Base-by-base conservation (phyloP, 1,140 invertebrate genomes). In the Neuroterus valhalla region DNA sequence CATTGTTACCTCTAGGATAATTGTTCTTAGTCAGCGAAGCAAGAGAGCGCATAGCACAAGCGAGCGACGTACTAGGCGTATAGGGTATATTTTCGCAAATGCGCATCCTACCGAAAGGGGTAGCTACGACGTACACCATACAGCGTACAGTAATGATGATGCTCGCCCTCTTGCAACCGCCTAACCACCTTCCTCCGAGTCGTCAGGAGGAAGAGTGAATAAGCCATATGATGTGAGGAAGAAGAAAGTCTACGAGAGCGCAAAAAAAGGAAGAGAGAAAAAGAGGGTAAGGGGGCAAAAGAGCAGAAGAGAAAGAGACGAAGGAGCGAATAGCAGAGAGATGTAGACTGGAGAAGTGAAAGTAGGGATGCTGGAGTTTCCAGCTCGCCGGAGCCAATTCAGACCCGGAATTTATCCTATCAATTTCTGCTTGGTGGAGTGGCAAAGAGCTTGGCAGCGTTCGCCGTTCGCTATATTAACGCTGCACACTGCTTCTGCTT, bases 391-490 rank as follows among this genome's bases (percentile, higher is more conserved):
- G 88, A 90, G 90, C 90, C 91, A 91, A 92, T 92, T 92, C 91
- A 92, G 91, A 91, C 87, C 91, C 90, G 90, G 91, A 92, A 92
- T 92, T 92, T 92, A 92, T 92, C 91, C 91, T 91, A 92, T 92
- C 91, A 92, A 92, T 92, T 92, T 92, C 91, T 91, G 91, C 91
- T 91, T 90, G 91, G 89, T 91, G 90, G 91, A 91, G 91, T 91
- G 91, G 90, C 90, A 92, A 92, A 92, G 91, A 91, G 90, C 87
- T 89, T 88, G 84, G 84, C 84, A 86, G 84, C 83, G 81, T 79
- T 87, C 84, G 83, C 80, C 82, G 83, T 86, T 88, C 86, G 87
- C 86, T 90, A 86, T 89, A 90, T 89, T 88, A 90, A 87, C 87
- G 87, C 85, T 88, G 84, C 85, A 86, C 81, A 85, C 81, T 82